phyloP scores from a whole-genome alignment of 2,797 vertebrate genomes.

The Sebastes baramenuke region DNA sequence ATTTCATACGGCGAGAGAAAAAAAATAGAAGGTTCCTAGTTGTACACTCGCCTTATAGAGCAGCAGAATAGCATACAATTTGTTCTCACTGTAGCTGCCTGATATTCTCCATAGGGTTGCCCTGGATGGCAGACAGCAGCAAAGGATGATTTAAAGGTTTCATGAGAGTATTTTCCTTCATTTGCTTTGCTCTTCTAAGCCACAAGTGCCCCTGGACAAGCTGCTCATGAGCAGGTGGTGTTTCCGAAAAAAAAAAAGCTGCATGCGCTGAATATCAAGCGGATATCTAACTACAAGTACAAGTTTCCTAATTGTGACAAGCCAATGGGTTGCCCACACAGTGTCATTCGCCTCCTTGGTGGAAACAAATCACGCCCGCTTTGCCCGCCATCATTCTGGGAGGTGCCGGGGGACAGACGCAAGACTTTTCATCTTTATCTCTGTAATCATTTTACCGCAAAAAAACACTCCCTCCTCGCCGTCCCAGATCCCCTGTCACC shows the following conservation, averaged over 20 bases:
- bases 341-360: slow-evolving; percentile 33
- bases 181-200: slow-evolving; percentile 5
- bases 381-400: slow-evolving; percentile 18
- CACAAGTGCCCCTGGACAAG: not conserved
- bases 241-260: not conserved
- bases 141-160: slow-evolving; percentile 46
- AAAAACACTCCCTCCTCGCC: slow-evolving; percentile 23
- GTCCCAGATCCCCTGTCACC: slow-evolving; percentile 51
- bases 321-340: slow-evolving; percentile 23
- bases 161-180: slow-evolving; percentile 5
- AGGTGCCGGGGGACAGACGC: slow-evolving; percentile 53
- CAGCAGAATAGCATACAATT: slow-evolving; percentile 15
- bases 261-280: slow-evolving; percentile 17
- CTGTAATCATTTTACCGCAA: slow-evolving; percentile 64
- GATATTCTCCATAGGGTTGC: slow-evolving; percentile 30
- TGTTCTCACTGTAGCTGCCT: slow-evolving; percentile 32
- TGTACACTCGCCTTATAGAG: not conserved
- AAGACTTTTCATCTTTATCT: slow-evolving; percentile 71
- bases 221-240: slow-evolving; percentile 17
- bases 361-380: slow-evolving; percentile 47
- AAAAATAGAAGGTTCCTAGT: not conserved
- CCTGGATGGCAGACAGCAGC: slow-evolving; percentile 34
- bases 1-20: slow-evolving; percentile 26
- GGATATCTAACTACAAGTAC: slow-evolving; percentile 27
- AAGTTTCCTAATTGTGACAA: slow-evolving; percentile 59